phyloP scores from a whole-genome alignment of 1,140 invertebrate species.

The Octopus bimaculoides region DNA sequence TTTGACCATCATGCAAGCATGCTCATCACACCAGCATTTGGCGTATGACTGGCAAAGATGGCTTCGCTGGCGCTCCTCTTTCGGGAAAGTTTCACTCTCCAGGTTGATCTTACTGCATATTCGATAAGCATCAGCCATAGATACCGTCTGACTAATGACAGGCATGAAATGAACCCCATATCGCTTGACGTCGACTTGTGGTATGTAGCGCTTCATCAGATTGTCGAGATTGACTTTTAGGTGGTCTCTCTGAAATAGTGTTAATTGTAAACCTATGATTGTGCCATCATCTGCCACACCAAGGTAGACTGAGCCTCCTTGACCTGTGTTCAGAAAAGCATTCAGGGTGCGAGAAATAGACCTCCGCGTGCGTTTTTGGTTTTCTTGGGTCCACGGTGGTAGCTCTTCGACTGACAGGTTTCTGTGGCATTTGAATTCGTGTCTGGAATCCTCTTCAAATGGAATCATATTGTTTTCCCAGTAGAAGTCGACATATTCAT shows the following conservation, averaged over 20 bases:
- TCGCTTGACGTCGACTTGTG: constrained; percentile 39
- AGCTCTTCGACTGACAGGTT: constrained; percentile 46
- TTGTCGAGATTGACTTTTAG: constrained; percentile 43
- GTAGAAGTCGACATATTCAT: constrained; percentile 27
- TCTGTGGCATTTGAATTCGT: constrained; percentile 55
- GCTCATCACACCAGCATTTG: constrained; percentile 48
- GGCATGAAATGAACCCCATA: constrained; percentile 50
- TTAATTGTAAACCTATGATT: constrained; percentile 47
- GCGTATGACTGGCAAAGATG: constrained; percentile 31
- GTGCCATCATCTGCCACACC: constrained; percentile 51
- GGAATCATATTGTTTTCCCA: constrained; percentile 27
- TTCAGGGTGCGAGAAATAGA: constrained; percentile 48
- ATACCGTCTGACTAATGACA: constrained; percentile 28
- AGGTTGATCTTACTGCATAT: neutral
- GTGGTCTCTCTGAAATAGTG: constrained; percentile 49
- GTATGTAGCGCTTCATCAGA: constrained; percentile 43
- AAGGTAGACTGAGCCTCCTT: constrained; percentile 52
- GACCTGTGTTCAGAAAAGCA: constrained; percentile 55
- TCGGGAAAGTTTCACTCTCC: neutral
- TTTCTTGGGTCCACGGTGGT: constrained; percentile 35
- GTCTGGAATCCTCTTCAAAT: constrained; percentile 47
- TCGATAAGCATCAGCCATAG: constrained; percentile 26
- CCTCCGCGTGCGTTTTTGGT: constrained; percentile 27
- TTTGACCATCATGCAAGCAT: constrained; percentile 31
- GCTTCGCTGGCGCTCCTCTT: constrained; percentile 20